These are phyloP conservation scores for Osmerus eperlanus DNA, from an alignment of 2,113 vertebrate genomes.

Conservation along the genomic window DNA sequence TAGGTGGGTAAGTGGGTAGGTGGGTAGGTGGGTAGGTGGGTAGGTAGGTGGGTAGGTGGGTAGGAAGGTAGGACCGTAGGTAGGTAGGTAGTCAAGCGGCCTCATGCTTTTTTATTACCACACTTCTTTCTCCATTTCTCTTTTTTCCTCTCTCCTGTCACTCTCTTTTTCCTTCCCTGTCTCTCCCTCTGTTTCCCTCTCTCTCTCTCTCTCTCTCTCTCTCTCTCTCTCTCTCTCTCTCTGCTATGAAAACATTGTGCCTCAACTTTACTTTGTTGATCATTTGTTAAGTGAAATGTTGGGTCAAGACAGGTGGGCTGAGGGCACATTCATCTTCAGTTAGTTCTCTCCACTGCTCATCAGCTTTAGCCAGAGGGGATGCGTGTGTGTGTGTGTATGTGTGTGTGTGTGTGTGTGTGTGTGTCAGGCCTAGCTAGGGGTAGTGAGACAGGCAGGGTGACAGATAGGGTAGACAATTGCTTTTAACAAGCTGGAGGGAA, in stretches of 20 bases:
- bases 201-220: neutral
- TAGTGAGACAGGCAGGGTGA: constrained; percentile 59
- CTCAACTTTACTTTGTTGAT: constrained; percentile 52
- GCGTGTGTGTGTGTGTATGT: constrained; percentile 16
- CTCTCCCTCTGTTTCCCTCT: neutral
- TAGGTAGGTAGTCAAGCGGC: too few species aligned
- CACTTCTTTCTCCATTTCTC: too few species aligned
- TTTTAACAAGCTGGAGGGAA: constrained; percentile 75
- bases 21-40: too few species aligned
- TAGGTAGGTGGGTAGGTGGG: too few species aligned
- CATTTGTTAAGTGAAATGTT: constrained; percentile 54
- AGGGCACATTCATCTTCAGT: constrained; percentile 46
- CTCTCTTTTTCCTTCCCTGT: too few species aligned
- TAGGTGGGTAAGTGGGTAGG: too few species aligned
- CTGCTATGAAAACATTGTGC: constrained; percentile 15
- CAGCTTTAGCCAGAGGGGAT: constrained; percentile 33
- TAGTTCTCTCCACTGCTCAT: constrained; percentile 35
- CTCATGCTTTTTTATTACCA: too few species aligned
- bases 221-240: constrained; percentile 1
- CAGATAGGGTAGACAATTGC: constrained; percentile 74
- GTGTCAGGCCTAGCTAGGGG: constrained; percentile 43
- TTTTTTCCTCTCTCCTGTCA: too few species aligned
- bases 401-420: constrained; percentile 7
- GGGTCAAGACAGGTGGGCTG: constrained; percentile 33
- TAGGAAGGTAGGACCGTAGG: too few species aligned